phyloP scores from a whole-genome alignment of 2,797 vertebrate genomes.

The Pristis pectinata region DNA sequence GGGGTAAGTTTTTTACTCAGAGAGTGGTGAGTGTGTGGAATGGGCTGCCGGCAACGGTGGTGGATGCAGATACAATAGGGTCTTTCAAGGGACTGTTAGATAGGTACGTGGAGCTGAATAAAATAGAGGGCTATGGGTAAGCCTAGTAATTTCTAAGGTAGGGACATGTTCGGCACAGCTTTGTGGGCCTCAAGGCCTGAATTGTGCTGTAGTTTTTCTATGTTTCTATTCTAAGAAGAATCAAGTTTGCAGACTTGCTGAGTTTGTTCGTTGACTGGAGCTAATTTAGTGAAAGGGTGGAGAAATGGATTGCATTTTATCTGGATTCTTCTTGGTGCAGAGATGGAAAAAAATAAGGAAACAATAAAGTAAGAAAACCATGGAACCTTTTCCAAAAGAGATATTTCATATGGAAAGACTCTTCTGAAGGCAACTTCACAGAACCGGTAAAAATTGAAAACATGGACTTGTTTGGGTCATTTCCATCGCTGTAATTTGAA shows the following conservation, averaged over 20 bases:
- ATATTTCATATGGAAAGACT: slow-evolving; percentile 27
- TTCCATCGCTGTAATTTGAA: slow-evolving; percentile 20
- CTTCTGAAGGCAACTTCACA: slow-evolving; percentile 33
- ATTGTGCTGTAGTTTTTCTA: too few relatives aligned
- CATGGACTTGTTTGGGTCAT: background rate
- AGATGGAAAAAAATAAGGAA: background rate
- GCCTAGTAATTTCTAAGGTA: too few relatives aligned
- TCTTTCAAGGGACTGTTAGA: too few relatives aligned
- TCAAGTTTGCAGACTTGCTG: background rate
- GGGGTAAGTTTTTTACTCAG: too few relatives aligned
- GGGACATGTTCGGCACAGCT: too few relatives aligned
- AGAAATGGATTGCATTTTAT: background rate
- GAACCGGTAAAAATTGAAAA: slow-evolving; percentile 32
- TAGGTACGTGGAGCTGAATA: too few relatives aligned
- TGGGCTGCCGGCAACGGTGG: too few relatives aligned
- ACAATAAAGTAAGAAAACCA: background rate
- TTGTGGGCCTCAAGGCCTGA: too few relatives aligned
- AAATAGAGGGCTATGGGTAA: too few relatives aligned
- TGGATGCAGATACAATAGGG: too few relatives aligned
- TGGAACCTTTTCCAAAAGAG: slow-evolving; percentile 14
- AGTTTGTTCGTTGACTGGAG: background rate
- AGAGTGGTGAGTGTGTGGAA: too few relatives aligned
- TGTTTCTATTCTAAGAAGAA: too few relatives aligned
- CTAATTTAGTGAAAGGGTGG: background rate
- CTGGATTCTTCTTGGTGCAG: background rate